Evolutionary conservation across 37 sponge, comb jelly and placozoan genomes (phyloP).

Genomic region (Geodia barretti): DNA sequence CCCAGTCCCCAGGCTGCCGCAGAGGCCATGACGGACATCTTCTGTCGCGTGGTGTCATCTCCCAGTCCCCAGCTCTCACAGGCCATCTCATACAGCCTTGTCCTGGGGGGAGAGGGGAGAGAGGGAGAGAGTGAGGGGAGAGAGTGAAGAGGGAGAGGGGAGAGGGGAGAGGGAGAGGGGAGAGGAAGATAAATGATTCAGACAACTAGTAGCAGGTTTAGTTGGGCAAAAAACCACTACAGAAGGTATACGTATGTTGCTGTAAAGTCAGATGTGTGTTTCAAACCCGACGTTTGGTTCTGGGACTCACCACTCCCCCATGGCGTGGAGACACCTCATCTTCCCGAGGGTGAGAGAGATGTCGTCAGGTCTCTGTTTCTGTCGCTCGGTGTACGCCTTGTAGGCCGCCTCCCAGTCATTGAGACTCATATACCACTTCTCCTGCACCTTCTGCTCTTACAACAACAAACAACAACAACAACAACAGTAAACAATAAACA

Average conservation of each 20-base stretch:
- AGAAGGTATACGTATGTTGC: too few relatives aligned
- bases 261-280: too few relatives aligned
- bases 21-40: conserved; percentile 91
- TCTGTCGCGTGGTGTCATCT: conserved; percentile 69
- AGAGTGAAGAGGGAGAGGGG: neutral
- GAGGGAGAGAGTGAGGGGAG: too few relatives aligned
- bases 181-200: neutral
- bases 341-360: conserved; percentile 77
- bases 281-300: too few relatives aligned
- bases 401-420: conserved; percentile 94
- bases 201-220: too few relatives aligned
- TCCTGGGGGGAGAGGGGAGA: conserved; percentile 37
- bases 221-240: too few relatives aligned
- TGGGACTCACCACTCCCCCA: conserved; percentile 89
- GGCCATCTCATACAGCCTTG: conserved; percentile 69
- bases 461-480: neutral
- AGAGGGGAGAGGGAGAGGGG: neutral
- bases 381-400: conserved; percentile 74
- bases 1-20: conserved; percentile 96
- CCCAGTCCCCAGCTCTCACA: conserved; percentile 79
- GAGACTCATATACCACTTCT: conserved; percentile 96
- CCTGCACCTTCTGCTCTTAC: conserved; percentile 64
- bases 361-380: conserved; percentile 69
- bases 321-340: conserved; percentile 92
- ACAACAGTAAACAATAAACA: neutral